Conservation (phyloP, 2,888 invertebrate genomes). For the Dascillus cervinus region DNA sequence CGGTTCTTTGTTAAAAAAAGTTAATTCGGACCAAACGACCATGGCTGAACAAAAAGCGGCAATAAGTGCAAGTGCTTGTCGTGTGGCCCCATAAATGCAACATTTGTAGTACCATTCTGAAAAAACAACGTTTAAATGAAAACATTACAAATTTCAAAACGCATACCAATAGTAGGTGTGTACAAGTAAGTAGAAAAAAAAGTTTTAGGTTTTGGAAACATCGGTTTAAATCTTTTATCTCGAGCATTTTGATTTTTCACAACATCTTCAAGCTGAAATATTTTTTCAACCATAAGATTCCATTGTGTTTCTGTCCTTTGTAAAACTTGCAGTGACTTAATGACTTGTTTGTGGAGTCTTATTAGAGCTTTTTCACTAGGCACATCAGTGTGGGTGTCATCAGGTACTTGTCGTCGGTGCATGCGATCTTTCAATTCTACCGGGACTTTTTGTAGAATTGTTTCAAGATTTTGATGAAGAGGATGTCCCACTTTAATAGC, state of each 20-base stretch:
- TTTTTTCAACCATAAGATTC: slow-evolving; percentile 73
- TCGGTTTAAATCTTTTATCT: slow-evolving; percentile 56
- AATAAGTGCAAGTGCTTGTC: slow-evolving; percentile 63
- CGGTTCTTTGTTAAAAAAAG: slow-evolving; percentile 89
- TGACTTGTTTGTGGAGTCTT: slow-evolving; percentile 83
- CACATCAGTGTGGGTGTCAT: slow-evolving; percentile 54
- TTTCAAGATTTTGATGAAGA: slow-evolving; percentile 73
- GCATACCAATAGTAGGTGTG: slow-evolving; percentile 57
- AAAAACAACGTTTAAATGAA: slow-evolving; percentile 31
- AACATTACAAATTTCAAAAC: neutral
- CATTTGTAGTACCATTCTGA: slow-evolving; percentile 98
- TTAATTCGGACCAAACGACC: slow-evolving; percentile 99
- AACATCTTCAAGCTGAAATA: slow-evolving; percentile 81
- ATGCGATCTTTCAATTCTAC: slow-evolving; percentile 68
- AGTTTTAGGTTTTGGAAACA: slow-evolving; percentile 59
- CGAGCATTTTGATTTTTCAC: slow-evolving; percentile 63
- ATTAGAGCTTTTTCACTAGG: slow-evolving; percentile 82
- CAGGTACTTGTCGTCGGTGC: slow-evolving; percentile 52
- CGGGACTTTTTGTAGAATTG: slow-evolving; percentile 83
- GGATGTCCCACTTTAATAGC: slow-evolving; percentile 70
- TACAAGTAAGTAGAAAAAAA: slow-evolving; percentile 53
- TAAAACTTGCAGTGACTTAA: slow-evolving; percentile 84
- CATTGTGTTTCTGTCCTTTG: slow-evolving; percentile 93
- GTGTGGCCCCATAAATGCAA: slow-evolving; percentile 65
- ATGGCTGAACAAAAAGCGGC: slow-evolving; percentile 75